phyloP scores from a whole-genome alignment of 1,140 invertebrate species.

The Drosophila seguyi region DNA sequence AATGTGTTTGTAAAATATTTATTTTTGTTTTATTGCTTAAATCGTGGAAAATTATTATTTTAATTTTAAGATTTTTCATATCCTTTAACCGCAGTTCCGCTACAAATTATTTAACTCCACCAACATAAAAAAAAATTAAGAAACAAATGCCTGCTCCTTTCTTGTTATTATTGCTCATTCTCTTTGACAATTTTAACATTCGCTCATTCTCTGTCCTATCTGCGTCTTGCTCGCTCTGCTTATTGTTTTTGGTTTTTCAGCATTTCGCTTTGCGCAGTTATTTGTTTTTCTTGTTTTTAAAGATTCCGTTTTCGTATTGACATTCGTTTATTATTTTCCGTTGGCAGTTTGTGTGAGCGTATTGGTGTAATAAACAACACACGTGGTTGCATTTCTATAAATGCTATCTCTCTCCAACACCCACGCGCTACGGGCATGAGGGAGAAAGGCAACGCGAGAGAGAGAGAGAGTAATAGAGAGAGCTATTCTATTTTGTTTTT shows the following conservation, averaged over 20 bases:
- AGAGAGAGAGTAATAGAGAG: slow-evolving; percentile 1
- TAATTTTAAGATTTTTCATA: background rate
- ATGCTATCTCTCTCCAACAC: slow-evolving; percentile 27
- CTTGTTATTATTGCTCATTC: slow-evolving; percentile 15
- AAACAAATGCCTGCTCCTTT: no score
- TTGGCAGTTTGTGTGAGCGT: slow-evolving; percentile 23
- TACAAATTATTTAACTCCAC: background rate
- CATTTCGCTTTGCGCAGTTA: slow-evolving; percentile 74
- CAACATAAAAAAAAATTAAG: background rate
- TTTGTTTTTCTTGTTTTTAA: slow-evolving; percentile 83
- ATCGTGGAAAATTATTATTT: background rate
- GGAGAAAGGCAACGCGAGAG: background rate
- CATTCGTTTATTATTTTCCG: slow-evolving; percentile 63
- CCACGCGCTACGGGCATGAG: slow-evolving; percentile 13
- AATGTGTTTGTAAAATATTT: background rate
- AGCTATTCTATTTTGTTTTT: slow-evolving; percentile 51
- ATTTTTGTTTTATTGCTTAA: background rate
- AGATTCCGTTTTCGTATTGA: slow-evolving; percentile 76
- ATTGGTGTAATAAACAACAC: slow-evolving; percentile 74
- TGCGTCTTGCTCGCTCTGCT: slow-evolving; percentile 8
- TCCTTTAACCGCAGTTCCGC: background rate
- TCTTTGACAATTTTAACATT: slow-evolving; percentile 30
- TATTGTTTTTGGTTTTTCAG: slow-evolving; percentile 66
- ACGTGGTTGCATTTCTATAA: slow-evolving; percentile 74
- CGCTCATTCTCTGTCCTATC: slow-evolving; percentile 1